Evolutionary conservation across 2,888 invertebrate species (phyloP).

Genomic region (Balanococcus diminutus): DNA sequence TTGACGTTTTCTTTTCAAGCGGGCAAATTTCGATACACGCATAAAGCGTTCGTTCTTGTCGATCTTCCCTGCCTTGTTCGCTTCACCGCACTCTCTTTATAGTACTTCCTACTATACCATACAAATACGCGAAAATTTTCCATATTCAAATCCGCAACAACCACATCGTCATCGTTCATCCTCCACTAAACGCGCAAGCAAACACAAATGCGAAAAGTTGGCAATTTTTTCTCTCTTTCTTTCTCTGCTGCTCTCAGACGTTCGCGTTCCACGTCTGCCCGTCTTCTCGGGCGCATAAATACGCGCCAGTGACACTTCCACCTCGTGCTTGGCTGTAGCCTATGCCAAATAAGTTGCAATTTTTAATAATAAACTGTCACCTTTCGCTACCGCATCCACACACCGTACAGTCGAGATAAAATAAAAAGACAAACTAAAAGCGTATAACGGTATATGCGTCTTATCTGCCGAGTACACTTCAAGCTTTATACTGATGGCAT

Average conservation of each 20-base stretch:
- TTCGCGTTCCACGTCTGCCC: not conserved
- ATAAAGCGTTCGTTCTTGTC: not conserved
- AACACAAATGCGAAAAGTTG: not conserved
- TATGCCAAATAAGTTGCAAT: constrained; percentile 6
- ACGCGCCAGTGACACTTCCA: not conserved
- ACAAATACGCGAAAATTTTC: not conserved
- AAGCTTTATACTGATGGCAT: not conserved
- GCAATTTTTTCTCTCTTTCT: not conserved
- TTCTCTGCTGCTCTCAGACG: not conserved
- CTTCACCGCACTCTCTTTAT: not conserved
- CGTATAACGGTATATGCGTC: constrained; percentile 14
- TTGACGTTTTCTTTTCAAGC: constrained; percentile 27
- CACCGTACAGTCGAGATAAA: constrained; percentile 10
- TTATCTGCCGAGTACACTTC: constrained; percentile 27
- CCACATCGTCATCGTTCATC: not conserved
- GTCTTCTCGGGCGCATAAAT: not conserved
- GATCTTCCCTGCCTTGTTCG: not conserved
- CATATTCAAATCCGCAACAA: not conserved
- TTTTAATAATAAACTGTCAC: constrained; percentile 35
- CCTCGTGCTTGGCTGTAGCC: not conserved
- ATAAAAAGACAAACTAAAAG: constrained; percentile 38
- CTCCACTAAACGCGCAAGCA: not conserved
- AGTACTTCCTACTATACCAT: not conserved
- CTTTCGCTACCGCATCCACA: not conserved
- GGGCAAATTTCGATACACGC: constrained; percentile 3